Base-by-base conservation (phyloP, 2,113 vertebrate genomes). In the Oncorhynchus nerka region DNA sequence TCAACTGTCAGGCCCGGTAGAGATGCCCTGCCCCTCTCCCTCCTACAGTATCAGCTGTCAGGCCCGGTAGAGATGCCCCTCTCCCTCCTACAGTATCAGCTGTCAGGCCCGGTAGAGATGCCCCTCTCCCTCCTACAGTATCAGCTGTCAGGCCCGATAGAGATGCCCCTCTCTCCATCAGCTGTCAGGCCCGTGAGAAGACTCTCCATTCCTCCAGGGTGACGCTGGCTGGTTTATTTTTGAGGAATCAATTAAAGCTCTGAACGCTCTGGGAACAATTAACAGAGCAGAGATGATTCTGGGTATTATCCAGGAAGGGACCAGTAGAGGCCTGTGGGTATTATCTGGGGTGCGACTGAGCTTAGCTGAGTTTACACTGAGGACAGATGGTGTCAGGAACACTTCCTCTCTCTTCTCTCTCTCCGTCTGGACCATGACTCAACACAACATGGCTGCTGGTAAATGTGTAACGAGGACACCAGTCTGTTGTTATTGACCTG, bases 351-450 rank as follows among this genome's bases (percentile, higher is more conserved):
- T 72, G 76, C 20, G 32, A 48, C 12, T 65, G 70, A 22, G 66
- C 76, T 78, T 78, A 84, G 55, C 79, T 16, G 66, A 80, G 73
- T 78, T 78, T 78, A 76, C 66, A 28, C 69, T 75, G 64, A 16
- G 62, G 76, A 73, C 83, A 84, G 83, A 79, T 81, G 79, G 74
- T 79, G 76, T 51, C 20, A 59, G 45, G 70, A 67, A 75, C 16
- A 66, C 73, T 65, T 61, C 59, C 34, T 30, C 69, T 39, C 71
- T 64, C n/a, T 7, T 7, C 6, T 39, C 45, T 22, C 20, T 45
- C 39, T 45, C 39, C 2, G 16, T 65, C 22, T 67, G 45, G 61
- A 73, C 72, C 49, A 22, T 73, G 24, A 34, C 69, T 75, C 69
- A 61, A 78, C 66, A 59, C 78, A 74, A 71, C 70, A 51, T 62